Base-by-base conservation (phyloP, 2,113 vertebrate genomes). In the Globicephala melas region DNA sequence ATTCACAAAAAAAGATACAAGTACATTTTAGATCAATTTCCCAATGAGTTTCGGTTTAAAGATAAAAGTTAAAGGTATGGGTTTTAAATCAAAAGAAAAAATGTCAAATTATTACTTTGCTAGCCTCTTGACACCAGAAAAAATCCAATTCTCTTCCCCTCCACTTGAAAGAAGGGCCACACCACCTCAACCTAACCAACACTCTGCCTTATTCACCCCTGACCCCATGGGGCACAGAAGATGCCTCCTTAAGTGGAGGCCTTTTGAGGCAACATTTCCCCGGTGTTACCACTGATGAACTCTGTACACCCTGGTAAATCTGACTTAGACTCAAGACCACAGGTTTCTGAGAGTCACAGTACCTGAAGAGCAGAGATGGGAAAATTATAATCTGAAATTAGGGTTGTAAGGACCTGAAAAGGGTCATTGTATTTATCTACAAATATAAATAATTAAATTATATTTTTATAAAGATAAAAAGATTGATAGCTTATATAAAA, bases 1-100 rank as follows among this genome's bases (percentile, higher is more conserved):
- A 10, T 83, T 96, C 18, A 77, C 15, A 15, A 38, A 67, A 53
- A 36, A 94, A 79, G 31, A 85, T 15, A 55, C 3, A 65, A 23
- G 41, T 9, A 76, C 15, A 21, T 88, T 85, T 94, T 55, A 79
- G 6, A 63, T 50, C 20, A 68, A 21, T 83, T 95, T 95, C 38
- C 71, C n/a, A 96, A 36, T 62, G 25, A 88, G 20, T 53, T 53
- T 47, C n/a, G 11, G 20, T 96, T 80, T 91, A 94, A 97, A 91
- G 53, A 70, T 38, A 53, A 85, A 97, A 71, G 53, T 33, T 93
- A 77, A 92, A 96, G 9, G 17, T 47, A 47, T 21, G 13, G 23
- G 62, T 82, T 76, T 84, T 31, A 94, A 74, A 67, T 74, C 20
- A 74, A 93, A 94, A 95, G 47, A 82, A 92, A 86, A 91, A 53